Percentiles rank a stretch among this genome's conserved stretches.
These are phyloP conservation scores for Charina bottae DNA, from an alignment of 2,113 vertebrate genomes.

Conservation along the genomic window DNA sequence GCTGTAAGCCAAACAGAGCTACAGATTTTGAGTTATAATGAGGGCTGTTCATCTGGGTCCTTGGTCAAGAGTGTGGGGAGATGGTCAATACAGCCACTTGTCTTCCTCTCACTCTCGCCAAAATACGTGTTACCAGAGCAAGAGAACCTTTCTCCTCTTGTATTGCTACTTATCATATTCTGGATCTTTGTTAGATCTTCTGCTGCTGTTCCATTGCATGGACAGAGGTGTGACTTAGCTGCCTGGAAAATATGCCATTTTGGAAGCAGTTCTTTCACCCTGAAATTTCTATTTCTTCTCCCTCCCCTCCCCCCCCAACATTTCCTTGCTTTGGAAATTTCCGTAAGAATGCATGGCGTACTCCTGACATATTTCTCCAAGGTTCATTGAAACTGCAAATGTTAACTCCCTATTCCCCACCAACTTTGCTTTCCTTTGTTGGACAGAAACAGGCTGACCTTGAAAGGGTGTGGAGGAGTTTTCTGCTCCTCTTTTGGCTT, in stretches of 20 bases:
- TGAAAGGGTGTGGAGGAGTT: background rate
- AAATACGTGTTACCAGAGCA: rapidly evolving
- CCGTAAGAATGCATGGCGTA: no score
- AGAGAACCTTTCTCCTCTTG: background rate
- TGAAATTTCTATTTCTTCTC: background rate
- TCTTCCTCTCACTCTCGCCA: background rate
- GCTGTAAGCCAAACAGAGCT: background rate
- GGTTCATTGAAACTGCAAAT: background rate
- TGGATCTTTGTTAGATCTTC: background rate
- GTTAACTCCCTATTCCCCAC: rapidly evolving
- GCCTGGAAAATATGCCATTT: conserved; percentile 55
- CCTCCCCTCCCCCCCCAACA: background rate
- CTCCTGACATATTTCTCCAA: rapidly evolving
- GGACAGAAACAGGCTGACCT: background rate
- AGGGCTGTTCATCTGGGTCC: no score
- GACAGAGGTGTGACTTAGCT: conserved; percentile 9
- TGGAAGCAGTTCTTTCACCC: conserved; percentile 70
- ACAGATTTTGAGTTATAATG: background rate
- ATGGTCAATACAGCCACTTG: background rate
- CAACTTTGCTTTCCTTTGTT: background rate
- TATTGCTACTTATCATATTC: background rate
- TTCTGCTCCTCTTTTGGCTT: background rate
- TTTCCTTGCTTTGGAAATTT: background rate
- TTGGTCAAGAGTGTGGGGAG: no score
- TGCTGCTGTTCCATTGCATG: background rate